Percentiles rank a stretch among this genome's conserved stretches.
Conservation (phyloP, 2,888 invertebrate species). For the Mayetiola destructor region DNA sequence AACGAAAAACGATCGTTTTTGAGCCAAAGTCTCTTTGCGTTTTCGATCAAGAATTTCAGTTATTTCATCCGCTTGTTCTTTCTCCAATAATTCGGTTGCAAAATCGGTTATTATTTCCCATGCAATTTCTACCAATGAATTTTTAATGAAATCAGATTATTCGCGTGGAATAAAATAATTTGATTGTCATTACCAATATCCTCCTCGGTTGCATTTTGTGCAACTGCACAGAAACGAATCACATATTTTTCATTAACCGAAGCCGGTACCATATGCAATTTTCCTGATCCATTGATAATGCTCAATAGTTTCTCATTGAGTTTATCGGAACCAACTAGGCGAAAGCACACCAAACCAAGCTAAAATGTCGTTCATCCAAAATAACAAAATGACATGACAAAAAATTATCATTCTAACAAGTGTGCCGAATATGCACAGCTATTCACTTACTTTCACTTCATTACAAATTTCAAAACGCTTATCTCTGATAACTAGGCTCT, state of each 20-base stretch:
- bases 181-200: slow-evolving; percentile 52
- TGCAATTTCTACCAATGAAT: slow-evolving; percentile 72
- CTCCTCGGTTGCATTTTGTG: slow-evolving; percentile 72
- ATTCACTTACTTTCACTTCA: slow-evolving; percentile 63
- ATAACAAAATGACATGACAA: background rate
- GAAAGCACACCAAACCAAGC: slow-evolving; percentile 86
- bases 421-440: slow-evolving; percentile 7
- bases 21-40: slow-evolving; percentile 65
- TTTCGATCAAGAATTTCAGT: slow-evolving; percentile 60
- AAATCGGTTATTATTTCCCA: slow-evolving; percentile 75
- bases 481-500: slow-evolving; percentile 64
- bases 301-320: slow-evolving; percentile 84
- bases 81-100: slow-evolving; percentile 65
- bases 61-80: slow-evolving; percentile 48
- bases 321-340: slow-evolving; percentile 62
- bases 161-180: background rate
- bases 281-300: slow-evolving; percentile 86
- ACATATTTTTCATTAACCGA: slow-evolving; percentile 78
- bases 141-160: slow-evolving; percentile 1
- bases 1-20: slow-evolving; percentile 90
- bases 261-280: slow-evolving; percentile 94
- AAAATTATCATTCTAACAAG: background rate
- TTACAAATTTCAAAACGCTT: slow-evolving; percentile 82
- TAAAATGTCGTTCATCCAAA: slow-evolving; percentile 26
- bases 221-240: slow-evolving; percentile 86